phyloP scores from a whole-genome alignment of 2,888 invertebrate species.

The Chironomus riparius region DNA sequence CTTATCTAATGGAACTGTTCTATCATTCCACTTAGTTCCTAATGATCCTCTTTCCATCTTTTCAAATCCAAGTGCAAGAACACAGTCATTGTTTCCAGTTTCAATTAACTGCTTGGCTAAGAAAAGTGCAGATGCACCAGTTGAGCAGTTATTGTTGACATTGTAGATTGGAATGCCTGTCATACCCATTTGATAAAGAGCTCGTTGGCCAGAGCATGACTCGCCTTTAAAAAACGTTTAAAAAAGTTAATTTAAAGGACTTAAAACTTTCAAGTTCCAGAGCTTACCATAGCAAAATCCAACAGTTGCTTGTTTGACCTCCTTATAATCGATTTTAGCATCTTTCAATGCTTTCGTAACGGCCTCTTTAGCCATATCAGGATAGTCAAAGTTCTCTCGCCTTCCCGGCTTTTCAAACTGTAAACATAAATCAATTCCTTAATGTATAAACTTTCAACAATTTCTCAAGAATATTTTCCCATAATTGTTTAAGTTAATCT shows the following conservation, averaged over 20 bases:
- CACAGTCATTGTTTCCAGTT: constrained; percentile 76
- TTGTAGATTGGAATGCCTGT: constrained; percentile 96
- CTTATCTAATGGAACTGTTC: constrained; percentile 82
- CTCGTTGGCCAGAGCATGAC: constrained; percentile 91
- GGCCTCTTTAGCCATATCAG: constrained; percentile 90
- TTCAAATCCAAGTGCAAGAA: constrained; percentile 92
- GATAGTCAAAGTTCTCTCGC: constrained; percentile 77
- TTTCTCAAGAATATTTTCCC: no score
- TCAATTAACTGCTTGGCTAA: constrained; percentile 89
- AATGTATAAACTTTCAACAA: no score
- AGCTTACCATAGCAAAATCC: constrained; percentile 77
- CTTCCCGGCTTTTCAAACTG: constrained; percentile 89
- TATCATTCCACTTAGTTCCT: constrained; percentile 62
- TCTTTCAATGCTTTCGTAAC: constrained; percentile 79
- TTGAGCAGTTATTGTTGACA: constrained; percentile 97
- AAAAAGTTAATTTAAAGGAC: no score
- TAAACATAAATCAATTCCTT: neutral
- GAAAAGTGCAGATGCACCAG: constrained; percentile 86
- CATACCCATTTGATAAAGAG: constrained; percentile 88
- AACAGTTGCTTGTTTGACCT: constrained; percentile 81
- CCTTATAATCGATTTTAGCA: constrained; percentile 63
- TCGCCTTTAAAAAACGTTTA: constrained; percentile 51
- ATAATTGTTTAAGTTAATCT: no score
- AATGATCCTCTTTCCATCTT: constrained; percentile 95
- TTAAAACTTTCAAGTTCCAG: no score